phyloP scores from a whole-genome alignment of 2,113 vertebrate species.

The Elephantulus edwardii region DNA sequence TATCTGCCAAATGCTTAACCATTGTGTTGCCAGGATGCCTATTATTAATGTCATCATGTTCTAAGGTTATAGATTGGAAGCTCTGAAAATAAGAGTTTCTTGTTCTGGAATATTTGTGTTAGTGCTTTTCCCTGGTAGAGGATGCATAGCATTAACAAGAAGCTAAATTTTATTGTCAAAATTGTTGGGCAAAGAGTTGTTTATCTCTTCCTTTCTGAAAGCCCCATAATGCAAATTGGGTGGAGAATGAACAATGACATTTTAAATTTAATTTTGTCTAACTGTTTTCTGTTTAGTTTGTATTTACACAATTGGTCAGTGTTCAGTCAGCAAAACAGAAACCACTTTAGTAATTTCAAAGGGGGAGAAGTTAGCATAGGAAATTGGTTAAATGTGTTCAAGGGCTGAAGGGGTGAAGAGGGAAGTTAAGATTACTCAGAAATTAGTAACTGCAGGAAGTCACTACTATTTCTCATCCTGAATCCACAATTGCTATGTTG shows the following conservation, averaged over 20 bases:
- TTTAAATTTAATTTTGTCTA: conserved; percentile 9
- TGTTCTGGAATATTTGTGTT: not conserved
- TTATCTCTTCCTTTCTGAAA: not conserved
- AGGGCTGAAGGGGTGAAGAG: not conserved
- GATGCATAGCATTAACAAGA: not conserved
- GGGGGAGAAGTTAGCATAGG: not conserved
- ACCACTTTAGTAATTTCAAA: not conserved
- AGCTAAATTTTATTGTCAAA: not conserved
- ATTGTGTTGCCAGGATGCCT: not conserved
- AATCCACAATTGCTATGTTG: not conserved
- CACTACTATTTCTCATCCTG: not conserved
- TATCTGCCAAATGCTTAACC: not conserved
- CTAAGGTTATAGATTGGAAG: not conserved
- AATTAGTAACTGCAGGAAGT: not conserved
- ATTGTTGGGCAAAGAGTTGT: not conserved
- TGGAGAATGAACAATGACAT: not conserved
- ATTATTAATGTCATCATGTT: not conserved
- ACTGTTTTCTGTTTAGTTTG: not conserved
- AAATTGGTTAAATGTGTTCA: not conserved
- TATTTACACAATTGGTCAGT: not conserved
- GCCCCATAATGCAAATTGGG: not conserved
- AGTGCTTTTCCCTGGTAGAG: not conserved
- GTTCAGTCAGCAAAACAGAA: conserved; percentile 24
- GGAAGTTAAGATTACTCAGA: not conserved
- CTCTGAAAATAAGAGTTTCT: not conserved